Evolutionary conservation across 2,888 invertebrate genomes (phyloP).

Genomic region (Ormia ochracea): DNA sequence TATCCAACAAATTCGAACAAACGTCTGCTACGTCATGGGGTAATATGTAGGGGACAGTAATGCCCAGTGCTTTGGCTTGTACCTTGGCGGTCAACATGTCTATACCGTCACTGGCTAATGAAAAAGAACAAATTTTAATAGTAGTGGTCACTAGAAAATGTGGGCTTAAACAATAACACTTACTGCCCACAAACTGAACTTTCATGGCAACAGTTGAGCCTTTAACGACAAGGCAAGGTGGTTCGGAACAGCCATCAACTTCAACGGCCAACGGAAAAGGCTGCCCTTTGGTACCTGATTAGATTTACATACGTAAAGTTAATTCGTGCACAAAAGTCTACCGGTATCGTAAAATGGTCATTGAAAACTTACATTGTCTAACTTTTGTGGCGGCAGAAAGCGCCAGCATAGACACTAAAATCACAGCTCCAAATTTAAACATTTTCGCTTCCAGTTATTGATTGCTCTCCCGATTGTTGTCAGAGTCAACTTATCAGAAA

Average conservation of each 20-base stretch:
- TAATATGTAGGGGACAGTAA: slow-evolving; percentile 73
- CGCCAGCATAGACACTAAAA: slow-evolving; percentile 13
- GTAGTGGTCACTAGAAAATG: not conserved
- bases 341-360: no score
- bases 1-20: slow-evolving; percentile 71
- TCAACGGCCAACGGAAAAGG: slow-evolving; percentile 71
- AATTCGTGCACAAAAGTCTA: no score
- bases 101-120: slow-evolving; percentile 63
- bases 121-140: not conserved
- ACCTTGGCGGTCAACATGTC: slow-evolving; percentile 57
- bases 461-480: no score
- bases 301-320: no score
- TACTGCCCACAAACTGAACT: slow-evolving; percentile 71
- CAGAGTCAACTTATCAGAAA: no score
- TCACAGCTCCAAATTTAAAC: slow-evolving; percentile 34
- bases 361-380: no score
- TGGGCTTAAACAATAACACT: slow-evolving; percentile 27
- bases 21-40: slow-evolving; percentile 72
- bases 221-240: slow-evolving; percentile 73
- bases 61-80: slow-evolving; percentile 72
- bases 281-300: slow-evolving; percentile 66
- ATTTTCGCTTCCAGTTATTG: slow-evolving; percentile 35
- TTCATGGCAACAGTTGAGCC: slow-evolving; percentile 70
- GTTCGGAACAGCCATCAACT: slow-evolving; percentile 68
- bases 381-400: slow-evolving; percentile 27